Evolutionary conservation across 1,140 invertebrate genomes (phyloP), one percentile per base, ranked within the genome.

Genomic region (Agrilus planipennis): DNA sequence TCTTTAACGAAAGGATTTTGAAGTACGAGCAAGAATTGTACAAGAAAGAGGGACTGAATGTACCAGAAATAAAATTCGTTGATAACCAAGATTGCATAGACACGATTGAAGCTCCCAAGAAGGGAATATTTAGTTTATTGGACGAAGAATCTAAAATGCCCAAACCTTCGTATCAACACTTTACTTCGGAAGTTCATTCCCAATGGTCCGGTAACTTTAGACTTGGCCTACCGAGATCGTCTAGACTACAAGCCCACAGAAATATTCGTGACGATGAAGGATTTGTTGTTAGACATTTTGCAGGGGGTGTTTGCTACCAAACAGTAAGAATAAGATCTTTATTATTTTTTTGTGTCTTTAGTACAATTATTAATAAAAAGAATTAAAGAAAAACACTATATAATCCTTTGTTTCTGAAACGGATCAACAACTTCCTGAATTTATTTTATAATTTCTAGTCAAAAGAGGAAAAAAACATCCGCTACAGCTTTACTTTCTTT

Each of bases 31-130:
- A 99, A 72, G 75, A 82, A 43, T 63, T 98, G 22, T 98, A 99
- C 66, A 84, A 89, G 55, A 79, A 81, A 40, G 94, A 98, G 69
- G 89, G 90, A 1, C 69, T 99, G 1, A 83, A 86, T 56, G 85
- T 99, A 10, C 87, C 88, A 28, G 89, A 92, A 67, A 96, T 97
- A 52, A 75, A 81, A 19, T 98, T 89, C 62, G 81, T 88, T 5
- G 93, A 98, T 59, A 98, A 99, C 73, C 85, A 93, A 67, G 92
- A 95, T 60, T 94, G 90, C 52, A 95, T 96, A 87, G 88, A 96
- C 64, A 66, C 97, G 42, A 93, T 97, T 50, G 93, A 98, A 65
- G 75, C 76, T 17, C 94, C 89, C 64, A 75, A 72, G 27, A 76
- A 69, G 53, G 93, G 94, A 34, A 87, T 98, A 32, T 89, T 97